Base-by-base conservation (phyloP, 2,888 invertebrate genomes). In the Diadromus collaris region DNA sequence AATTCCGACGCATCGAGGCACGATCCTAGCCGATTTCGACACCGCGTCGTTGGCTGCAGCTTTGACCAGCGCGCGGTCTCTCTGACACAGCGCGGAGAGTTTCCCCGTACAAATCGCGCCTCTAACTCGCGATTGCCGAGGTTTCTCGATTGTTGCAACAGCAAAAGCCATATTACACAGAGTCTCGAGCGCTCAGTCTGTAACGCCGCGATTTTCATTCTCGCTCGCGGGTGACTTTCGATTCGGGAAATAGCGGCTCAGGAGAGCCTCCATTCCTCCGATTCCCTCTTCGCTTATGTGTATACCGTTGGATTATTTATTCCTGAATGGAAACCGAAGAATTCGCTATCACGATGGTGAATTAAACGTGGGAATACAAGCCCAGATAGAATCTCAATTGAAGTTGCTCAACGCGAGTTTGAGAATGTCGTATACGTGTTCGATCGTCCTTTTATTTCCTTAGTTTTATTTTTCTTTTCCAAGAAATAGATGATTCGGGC, bases 1-100 rank as follows among this genome's bases (percentile, higher is more conserved):
- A 75, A 69, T 68, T 75, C 68, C 68, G 56, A 75, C 61, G 69
- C 68, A 75, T 74, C 67, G 60, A 67, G 19, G 60, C 61, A 61
- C 60, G 70, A 60, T 60, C 21, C 56, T 21, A 61, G 54, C 19
- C 34, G 61, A 63, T 75, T 75, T 75, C 75, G 68, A 54, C 61
- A 75, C 63, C 21, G 7, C 16, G 32, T 54, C 27, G 68, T 46
- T 58, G 58, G 16, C 64, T 21, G 13, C 21, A 38, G 44, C 60
- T 48, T 13, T 65, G 48, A 61, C 60, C 32, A 61, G 34, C 67
- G 44, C 44, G 73, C 38, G 51, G 21, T 67, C 74, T 58, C 60
- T 48, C 61, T 38, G 61, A 51, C 61, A 58, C 48, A 58, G 51
- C 24, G 29, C 19, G 44, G 61, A 60, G 67, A 58, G 27, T 46